Percentiles rank a stretch among this genome's conserved stretches.
phyloP scores from a whole-genome alignment of 2,888 invertebrate genomes.

The Halocaridina rubra region DNA sequence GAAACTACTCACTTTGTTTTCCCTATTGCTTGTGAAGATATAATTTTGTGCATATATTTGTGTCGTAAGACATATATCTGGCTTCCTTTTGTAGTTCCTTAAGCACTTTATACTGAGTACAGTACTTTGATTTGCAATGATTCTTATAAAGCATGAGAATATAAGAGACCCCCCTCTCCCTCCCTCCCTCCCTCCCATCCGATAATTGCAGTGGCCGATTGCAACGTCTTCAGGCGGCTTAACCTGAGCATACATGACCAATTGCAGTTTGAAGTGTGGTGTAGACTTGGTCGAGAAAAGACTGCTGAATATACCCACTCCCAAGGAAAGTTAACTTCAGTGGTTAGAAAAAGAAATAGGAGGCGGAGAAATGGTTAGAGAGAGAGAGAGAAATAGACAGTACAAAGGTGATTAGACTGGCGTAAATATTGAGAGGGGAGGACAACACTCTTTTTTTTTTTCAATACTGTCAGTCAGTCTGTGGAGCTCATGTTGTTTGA shows the following conservation, averaged over 20 bases:
- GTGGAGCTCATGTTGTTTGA: no score
- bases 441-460: no score
- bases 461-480: no score
- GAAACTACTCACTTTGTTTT: no score
- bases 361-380: background rate
- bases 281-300: constrained; percentile 22
- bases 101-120: background rate
- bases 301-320: background rate
- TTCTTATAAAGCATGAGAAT: background rate
- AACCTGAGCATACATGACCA: constrained; percentile 50
- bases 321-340: constrained; percentile 15
- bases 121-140: background rate
- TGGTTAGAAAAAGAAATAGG: background rate
- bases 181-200: background rate
- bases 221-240: constrained; percentile 30
- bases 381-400: no score
- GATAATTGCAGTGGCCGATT: constrained; percentile 26
- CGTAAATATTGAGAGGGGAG: no score
- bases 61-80: no score
- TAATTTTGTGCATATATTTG: no score
- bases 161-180: background rate
- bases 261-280: constrained; percentile 46
- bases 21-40: no score
- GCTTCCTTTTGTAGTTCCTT: no score
- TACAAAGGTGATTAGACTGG: no score